Evolutionary conservation across 2,797 vertebrate genomes (phyloP).

Genomic region (Semotilus atromaculatus): DNA sequence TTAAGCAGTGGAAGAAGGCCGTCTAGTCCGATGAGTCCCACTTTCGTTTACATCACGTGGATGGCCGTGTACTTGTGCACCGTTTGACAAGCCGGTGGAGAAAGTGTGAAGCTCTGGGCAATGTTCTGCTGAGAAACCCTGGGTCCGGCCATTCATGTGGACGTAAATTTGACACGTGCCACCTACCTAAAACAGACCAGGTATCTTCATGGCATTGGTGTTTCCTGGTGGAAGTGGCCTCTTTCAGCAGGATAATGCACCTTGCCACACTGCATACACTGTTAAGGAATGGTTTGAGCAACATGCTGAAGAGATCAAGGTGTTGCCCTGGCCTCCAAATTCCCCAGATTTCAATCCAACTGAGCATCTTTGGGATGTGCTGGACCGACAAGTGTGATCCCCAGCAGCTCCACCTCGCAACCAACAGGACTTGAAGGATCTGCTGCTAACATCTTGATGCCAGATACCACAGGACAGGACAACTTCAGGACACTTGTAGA

Average conservation of each 20-base stretch:
- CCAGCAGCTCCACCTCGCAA: neutral
- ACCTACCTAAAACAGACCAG: too few relatives aligned
- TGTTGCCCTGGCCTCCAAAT: neutral
- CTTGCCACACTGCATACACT: neutral
- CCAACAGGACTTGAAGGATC: neutral
- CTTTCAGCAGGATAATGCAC: too few relatives aligned
- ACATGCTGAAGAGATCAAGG: neutral
- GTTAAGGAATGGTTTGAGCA: neutral
- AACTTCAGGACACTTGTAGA: neutral
- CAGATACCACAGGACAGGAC: neutral
- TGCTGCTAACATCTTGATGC: neutral
- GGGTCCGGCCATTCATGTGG: too few relatives aligned
- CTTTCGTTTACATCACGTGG: neutral
- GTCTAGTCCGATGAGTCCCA: neutral
- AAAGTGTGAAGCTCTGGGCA: too few relatives aligned
- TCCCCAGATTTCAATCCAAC: neutral
- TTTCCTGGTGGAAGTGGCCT: neutral
- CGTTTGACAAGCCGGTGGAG: neutral
- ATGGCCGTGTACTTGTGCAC: neutral
- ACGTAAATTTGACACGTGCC: too few relatives aligned
- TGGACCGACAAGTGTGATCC: neutral
- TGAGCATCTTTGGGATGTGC: neutral
- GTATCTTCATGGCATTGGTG: too few relatives aligned
- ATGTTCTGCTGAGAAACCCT: too few relatives aligned
- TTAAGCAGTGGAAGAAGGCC: neutral